phyloP scores from a whole-genome alignment of 2,888 invertebrate genomes.

The Diarsia rubi region DNA sequence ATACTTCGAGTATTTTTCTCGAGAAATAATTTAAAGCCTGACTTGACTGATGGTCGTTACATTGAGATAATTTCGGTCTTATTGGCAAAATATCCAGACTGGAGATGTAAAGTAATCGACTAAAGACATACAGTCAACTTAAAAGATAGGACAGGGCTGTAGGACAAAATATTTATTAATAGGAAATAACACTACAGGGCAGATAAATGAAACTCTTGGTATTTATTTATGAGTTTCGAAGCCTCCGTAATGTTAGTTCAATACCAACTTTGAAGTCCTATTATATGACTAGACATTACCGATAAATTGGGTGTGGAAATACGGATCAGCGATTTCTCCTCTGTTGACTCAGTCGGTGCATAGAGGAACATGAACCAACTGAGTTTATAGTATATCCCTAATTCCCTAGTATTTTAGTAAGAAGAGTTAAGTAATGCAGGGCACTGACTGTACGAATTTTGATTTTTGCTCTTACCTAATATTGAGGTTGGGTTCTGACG shows the following conservation, averaged over 20 bases:
- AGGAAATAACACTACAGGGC: background rate
- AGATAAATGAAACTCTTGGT: background rate
- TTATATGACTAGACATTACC: background rate
- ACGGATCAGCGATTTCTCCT: background rate
- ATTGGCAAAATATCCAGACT: background rate
- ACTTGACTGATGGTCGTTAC: background rate
- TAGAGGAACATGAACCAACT: no score
- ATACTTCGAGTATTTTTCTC: conserved; percentile 57
- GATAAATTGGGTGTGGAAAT: background rate
- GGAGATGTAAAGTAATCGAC: background rate
- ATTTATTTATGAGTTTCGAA: background rate
- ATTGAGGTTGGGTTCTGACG: conserved; percentile 8
- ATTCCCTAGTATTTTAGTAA: background rate
- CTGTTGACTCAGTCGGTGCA: background rate
- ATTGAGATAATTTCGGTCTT: conserved; percentile 3
- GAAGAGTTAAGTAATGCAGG: background rate
- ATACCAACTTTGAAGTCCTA: background rate
- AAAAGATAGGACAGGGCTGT: background rate
- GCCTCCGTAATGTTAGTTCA: background rate
- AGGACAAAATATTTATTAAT: background rate
- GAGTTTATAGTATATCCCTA: background rate
- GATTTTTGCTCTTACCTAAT: background rate
- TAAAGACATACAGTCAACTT: background rate
- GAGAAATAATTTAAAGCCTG: conserved; percentile 45
- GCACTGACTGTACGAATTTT: background rate